Percentiles rank a stretch among this genome's conserved stretches.
Evolutionary conservation across 1,140 invertebrate genomes (phyloP).

Genomic region (Heterodera schachtii): DNA sequence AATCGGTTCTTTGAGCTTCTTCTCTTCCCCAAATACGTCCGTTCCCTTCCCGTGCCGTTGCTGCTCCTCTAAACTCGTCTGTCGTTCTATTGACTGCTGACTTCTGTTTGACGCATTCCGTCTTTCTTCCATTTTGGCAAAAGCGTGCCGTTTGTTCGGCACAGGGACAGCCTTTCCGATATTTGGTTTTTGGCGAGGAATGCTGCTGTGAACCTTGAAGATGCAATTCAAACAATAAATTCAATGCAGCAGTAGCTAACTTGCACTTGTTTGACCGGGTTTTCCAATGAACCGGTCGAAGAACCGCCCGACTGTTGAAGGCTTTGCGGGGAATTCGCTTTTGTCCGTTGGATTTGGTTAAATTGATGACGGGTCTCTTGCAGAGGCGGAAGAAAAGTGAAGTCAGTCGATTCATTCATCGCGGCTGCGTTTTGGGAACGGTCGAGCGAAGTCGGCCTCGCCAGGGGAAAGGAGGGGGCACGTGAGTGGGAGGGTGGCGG

Average conservation of each 20-base stretch:
- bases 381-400: slow-evolving; percentile 63
- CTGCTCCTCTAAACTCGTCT: slow-evolving; percentile 19
- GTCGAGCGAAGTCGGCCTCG: not conserved
- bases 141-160: slow-evolving; percentile 60
- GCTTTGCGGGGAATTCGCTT: slow-evolving; percentile 43
- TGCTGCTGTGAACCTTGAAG: slow-evolving; percentile 33
- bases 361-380: slow-evolving; percentile 30
- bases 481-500: slow-evolving; percentile 14
- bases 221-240: not conserved
- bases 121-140: slow-evolving; percentile 59
- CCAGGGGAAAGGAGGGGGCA: not conserved
- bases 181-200: slow-evolving; percentile 24
- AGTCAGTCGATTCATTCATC: slow-evolving; percentile 61
- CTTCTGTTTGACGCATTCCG: slow-evolving; percentile 29
- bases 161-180: slow-evolving; percentile 58
- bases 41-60: slow-evolving; percentile 20
- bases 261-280: slow-evolving; percentile 62
- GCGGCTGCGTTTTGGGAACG: slow-evolving; percentile 25
- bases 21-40: slow-evolving; percentile 15
- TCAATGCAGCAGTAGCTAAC: slow-evolving; percentile 34
- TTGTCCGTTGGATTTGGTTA: slow-evolving; percentile 19
- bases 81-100: slow-evolving; percentile 21
- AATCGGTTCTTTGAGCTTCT: slow-evolving; percentile 30
- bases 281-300: slow-evolving; percentile 37
- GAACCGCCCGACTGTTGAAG: slow-evolving; percentile 44